Base-by-base conservation (phyloP, 2,888 invertebrate genomes). In the Rhyacophila evoluta region DNA sequence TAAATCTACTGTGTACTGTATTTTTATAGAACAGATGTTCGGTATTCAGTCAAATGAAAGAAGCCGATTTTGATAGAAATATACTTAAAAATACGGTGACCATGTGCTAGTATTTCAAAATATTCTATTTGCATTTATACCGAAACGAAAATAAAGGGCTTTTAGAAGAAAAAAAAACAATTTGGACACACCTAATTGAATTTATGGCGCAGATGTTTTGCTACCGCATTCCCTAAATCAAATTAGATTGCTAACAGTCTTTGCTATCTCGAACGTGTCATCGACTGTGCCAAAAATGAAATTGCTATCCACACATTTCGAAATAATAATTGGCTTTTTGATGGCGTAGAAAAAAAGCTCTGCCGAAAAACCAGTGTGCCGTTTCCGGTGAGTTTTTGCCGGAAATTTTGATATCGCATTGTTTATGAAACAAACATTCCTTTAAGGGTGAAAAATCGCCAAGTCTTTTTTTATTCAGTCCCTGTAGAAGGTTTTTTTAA, bases 391-490 rank as follows among this genome's bases (percentile, higher is more conserved):
- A 10, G 19, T 19, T 55, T 55, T 55, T 12, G 8, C 55, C 55
- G 55, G 55, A 55, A 55, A 55, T 55, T 55, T 55, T 55, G 12
- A 55, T 55, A 55, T 55, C 55, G 10, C 55, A 25, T 25, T 55
- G 55, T 55, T 55, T 55, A 55, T 55, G 4, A 10, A 25, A 25
- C 25, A 55, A 55, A 25, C 41, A 41, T 25, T 55, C 25, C 25
- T 55, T 55, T 55, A 25, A 25, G 55, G 25, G 55, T 55, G 55
- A 55, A 25, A 19, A 1, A 25, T 25, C 10, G 10, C n/a, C 29
- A 33, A 6, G 29, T 33, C 29, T 33, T 33, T 33, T 33, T 33
- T 33, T 33, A 33, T 33, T 33, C 29, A 33, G 29, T 33, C 29
- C 29, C 29, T 33, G 29, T 33, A 33, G 29, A 33, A 33, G 29